Evolutionary conservation across 2,113 vertebrate genomes (phyloP), one percentile per base, ranked within the genome.

Genomic region (Brienomyrus brachyistius): DNA sequence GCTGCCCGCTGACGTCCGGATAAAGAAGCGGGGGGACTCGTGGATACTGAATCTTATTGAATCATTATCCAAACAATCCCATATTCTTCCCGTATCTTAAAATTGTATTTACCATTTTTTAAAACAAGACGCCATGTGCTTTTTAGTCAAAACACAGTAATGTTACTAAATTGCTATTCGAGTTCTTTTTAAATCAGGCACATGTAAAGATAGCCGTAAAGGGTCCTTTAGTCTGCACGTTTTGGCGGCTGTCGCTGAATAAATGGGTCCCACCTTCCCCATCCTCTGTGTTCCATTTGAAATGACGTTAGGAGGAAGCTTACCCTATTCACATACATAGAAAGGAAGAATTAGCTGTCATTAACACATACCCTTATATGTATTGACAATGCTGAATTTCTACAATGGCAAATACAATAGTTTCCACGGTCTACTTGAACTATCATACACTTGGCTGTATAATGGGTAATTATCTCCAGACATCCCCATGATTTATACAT

Each of bases 121-220:
- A 11, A 51, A 31, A 35, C 17, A 62, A 62, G 40, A 23, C 62
- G 52, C n/a, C 43, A 62, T 62, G 35, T 62, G 35, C 21, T 0
- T 10, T 62, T 62, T 40, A 43, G 54, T 59, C 5, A 86, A 50
- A 52, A 51, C 23, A 9, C 5, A 15, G 48, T 52, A 51, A 86
- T 15, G 50, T 54, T 13, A 54, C 27, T 54, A 35, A 87, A 56
- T 54, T 54, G 50, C n/a, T 35, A 40, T 56, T 56, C 3, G 7
- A 27, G 59, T 9, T n/a, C 21, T 23, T 23, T 89, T 89, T 47
- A 19, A 87, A 59, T 85, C 89, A 90, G 89, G 89, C 89, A 90
- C 10, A 50, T 86, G 40, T 15, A n/a, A 8, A 86, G 89, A 74
- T 19, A 17, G 43, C 27, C 59, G 0, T 13, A 86, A 48, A 47